Base-by-base conservation (phyloP, 64 coral and sea anemone genomes). In the Montipora cactus region DNA sequence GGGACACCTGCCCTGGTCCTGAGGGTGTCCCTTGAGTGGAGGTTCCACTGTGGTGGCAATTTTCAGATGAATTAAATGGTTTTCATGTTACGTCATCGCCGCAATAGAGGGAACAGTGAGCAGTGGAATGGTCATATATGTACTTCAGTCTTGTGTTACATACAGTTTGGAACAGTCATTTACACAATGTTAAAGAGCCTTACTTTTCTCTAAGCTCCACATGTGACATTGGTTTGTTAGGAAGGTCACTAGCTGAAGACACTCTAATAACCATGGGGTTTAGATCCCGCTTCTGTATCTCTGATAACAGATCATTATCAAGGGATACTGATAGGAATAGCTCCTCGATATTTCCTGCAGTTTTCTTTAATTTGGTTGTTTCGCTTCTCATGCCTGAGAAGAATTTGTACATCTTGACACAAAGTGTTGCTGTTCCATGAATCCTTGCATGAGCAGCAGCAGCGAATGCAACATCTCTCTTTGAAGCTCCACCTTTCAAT, bases 241-340 rank as follows among this genome's bases (percentile, higher is more conserved):
- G 97, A 72, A 98, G 90, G 61, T 87, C 79, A 67, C 83, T 91
- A 4, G 91, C 97, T 44, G 97, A 98, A 11, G 81, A 93, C 19
- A 98, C 92, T 67, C 91, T 93, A 23, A 98, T 94, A 12, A 98
- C 94, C 97, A 98, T 98, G 6, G 97, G 97, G 78, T 98, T 98
- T 5, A 98, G 51, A 49, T 86, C 87, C 66, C 59, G 71, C 79
- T 95, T 98, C 70, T 98, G 97, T 61, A 67, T 21, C 13, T 91
- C 79, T 67, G 97, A 98, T 66, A 98, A 59, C 4, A 98, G 89
- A 1, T 90, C 88, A 53, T 94, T 91, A 28, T 98, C 97, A 79
- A 98, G 88, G 19, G 89, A 91, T 8, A 98, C 87, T 1, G 97
- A 91, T 9, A 98, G 73, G 8, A 94, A 93, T 44, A 98, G 48